Conservation (phyloP, 2,888 invertebrate species). For the Orthonychiurus folsomi region DNA sequence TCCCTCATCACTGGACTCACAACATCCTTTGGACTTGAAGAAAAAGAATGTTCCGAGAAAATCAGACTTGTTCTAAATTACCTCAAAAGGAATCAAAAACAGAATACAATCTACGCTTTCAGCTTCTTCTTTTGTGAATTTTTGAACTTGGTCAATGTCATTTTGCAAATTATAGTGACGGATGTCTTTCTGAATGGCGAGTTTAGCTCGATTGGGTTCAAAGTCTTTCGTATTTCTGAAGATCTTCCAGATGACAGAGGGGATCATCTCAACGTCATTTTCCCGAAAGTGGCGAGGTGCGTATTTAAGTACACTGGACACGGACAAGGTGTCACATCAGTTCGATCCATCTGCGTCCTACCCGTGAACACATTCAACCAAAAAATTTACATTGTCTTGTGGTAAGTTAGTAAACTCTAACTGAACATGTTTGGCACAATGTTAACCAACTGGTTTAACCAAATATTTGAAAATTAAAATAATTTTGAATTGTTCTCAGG, state of each 20-base stretch:
- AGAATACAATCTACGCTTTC: slow-evolving; percentile 23
- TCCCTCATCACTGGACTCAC: not conserved
- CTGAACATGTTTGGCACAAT: no score
- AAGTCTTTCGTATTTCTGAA: slow-evolving; percentile 21
- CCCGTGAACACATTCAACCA: slow-evolving; percentile 30
- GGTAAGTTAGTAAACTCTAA: slow-evolving; percentile 17
- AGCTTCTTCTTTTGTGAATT: slow-evolving; percentile 25
- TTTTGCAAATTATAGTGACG: slow-evolving; percentile 23
- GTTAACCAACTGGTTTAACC: no score
- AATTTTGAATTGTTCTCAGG: not conserved
- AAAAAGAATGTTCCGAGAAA: not conserved
- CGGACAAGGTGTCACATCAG: slow-evolving; percentile 27
- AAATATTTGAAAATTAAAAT: no score
- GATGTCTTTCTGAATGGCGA: slow-evolving; percentile 26
- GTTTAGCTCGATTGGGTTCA: slow-evolving; percentile 24
- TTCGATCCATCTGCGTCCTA: slow-evolving; percentile 29
- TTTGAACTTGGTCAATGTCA: slow-evolving; percentile 21
- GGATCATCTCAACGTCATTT: slow-evolving; percentile 26
- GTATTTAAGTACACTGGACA: slow-evolving; percentile 27
- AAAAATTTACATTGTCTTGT: slow-evolving; percentile 27
- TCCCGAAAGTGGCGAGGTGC: slow-evolving; percentile 30
- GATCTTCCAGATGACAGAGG: slow-evolving; percentile 24
- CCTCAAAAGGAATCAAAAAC: slow-evolving; percentile 23
- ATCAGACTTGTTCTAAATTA: slow-evolving; percentile 19
- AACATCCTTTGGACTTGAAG: not conserved